A percentile compares a stretch with the other conserved stretches of the same genome.
These are phyloP conservation scores for Cossypha heuglini DNA, from an alignment of 2,797 vertebrate species.

Conservation along the genomic window DNA sequence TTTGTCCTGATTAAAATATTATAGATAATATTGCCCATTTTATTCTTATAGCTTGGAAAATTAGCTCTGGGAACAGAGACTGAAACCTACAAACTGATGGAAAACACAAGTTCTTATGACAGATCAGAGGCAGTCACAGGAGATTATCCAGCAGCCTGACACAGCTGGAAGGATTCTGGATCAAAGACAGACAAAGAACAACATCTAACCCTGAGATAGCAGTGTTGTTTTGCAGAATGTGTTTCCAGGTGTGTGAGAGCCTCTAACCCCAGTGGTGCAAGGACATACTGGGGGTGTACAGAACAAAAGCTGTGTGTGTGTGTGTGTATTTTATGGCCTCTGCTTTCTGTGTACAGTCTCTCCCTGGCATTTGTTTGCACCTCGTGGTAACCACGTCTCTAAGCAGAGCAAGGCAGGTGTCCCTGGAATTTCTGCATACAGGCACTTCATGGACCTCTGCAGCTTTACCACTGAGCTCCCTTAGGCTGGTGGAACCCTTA, in stretches of 20 bases:
- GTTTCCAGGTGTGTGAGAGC: not conserved
- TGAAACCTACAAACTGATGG: not conserved
- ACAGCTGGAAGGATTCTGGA: not conserved
- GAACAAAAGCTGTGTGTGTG: not conserved
- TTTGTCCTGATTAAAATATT: not conserved
- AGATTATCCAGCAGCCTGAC: not conserved
- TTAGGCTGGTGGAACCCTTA: not conserved
- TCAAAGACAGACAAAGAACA: not conserved
- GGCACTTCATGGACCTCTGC: not conserved
- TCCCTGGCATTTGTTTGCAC: not conserved
- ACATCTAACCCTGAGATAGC: not conserved
- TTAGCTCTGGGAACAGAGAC: not conserved
- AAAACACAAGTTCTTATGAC: not conserved
- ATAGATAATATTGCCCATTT: not conserved
- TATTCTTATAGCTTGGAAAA: not conserved
- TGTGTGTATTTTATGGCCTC: not conserved
- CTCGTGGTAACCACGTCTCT: not conserved
- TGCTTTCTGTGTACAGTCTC: not conserved
- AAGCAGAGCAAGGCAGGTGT: not conserved
- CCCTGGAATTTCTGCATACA: not conserved
- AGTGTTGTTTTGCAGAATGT: not conserved
- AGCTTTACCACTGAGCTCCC: not conserved
- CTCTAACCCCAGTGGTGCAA: not conserved
- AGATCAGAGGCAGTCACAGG: not conserved
- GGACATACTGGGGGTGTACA: accelerated